A percentile compares a stretch with the other conserved stretches of the same genome.
phyloP scores from a whole-genome alignment of 2,888 invertebrate species.

The Parasteatoda lunata region DNA sequence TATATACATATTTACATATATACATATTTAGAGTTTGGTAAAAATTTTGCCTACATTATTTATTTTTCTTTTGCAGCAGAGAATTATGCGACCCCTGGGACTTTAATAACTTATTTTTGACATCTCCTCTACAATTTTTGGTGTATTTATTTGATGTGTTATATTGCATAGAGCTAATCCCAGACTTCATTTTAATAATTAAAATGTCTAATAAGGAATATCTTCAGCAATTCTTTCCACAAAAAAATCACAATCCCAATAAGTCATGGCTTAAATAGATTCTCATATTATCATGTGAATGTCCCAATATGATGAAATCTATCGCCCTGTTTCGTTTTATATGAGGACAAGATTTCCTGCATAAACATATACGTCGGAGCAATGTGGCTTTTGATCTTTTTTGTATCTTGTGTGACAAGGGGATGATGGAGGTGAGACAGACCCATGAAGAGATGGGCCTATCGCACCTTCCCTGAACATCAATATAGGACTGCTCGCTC shows the following conservation, averaged over 20 bases:
- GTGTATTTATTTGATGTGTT: no score
- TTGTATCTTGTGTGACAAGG: not conserved
- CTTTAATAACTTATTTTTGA: no score
- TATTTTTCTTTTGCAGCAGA: no score
- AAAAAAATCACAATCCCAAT: not conserved
- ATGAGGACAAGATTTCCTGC: not conserved
- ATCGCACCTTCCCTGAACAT: not conserved
- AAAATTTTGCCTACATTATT: no score
- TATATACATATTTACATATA: no score
- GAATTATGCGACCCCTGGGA: no score
- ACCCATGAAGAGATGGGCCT: not conserved
- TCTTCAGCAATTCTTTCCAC: not conserved
- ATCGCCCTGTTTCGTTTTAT: not conserved
- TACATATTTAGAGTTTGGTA: no score
- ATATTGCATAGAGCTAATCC: not conserved
- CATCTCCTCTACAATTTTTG: no score
- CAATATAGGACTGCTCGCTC: not conserved
- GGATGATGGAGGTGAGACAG: no score
- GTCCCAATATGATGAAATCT: not conserved
- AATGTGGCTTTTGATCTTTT: not conserved
- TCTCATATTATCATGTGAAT: not conserved
- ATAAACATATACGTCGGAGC: not conserved
- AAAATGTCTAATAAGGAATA: not conserved
- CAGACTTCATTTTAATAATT: conserved; percentile 9
- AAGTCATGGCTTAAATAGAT: conserved; percentile 6